A percentile compares a stretch with the other conserved stretches of the same genome.
Evolutionary conservation across 2,888 invertebrate genomes (phyloP).

Genomic region (Ophion slaviceki): DNA sequence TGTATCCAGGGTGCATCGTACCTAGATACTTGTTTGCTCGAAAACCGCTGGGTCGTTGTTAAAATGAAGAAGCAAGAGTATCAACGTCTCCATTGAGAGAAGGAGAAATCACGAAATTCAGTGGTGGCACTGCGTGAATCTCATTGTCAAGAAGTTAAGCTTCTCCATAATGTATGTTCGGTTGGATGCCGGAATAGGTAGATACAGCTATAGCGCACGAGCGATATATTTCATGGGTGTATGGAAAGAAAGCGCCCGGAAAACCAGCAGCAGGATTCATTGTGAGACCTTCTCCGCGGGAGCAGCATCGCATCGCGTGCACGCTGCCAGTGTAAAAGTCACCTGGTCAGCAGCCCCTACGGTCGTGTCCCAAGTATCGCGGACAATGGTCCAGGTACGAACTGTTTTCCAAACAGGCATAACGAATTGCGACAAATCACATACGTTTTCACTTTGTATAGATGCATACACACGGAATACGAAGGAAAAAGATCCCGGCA

Average conservation of each 20-base stretch:
- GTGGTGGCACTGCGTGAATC: constrained; percentile 23
- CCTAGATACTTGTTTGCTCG: not conserved
- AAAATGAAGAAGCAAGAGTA: constrained; percentile 36
- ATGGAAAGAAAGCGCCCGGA: constrained; percentile 45
- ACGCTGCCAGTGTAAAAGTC: constrained; percentile 68
- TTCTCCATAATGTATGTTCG: constrained; percentile 35
- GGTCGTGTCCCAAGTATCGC: constrained; percentile 18
- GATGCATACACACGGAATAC: constrained; percentile 23
- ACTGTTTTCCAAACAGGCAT: constrained; percentile 76
- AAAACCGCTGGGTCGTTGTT: constrained; percentile 10
- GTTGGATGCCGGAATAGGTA: constrained; percentile 3
- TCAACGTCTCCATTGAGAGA: constrained; percentile 57
- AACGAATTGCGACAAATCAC: constrained; percentile 78
- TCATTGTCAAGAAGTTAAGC: constrained; percentile 49
- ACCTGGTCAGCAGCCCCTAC: constrained; percentile 71
- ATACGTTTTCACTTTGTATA: constrained; percentile 38
- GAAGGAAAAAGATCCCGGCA: constrained; percentile 15
- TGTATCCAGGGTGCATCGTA: not conserved
- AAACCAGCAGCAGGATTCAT: constrained; percentile 46
- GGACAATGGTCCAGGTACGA: constrained; percentile 73
- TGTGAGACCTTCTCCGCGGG: constrained; percentile 39
- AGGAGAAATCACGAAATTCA: constrained; percentile 49
- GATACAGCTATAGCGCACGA: constrained; percentile 53
- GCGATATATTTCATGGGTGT: constrained; percentile 43
- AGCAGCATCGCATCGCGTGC: constrained; percentile 29